phyloP scores from a whole-genome alignment of 2,797 vertebrate species.

The Amniataba percoides region DNA sequence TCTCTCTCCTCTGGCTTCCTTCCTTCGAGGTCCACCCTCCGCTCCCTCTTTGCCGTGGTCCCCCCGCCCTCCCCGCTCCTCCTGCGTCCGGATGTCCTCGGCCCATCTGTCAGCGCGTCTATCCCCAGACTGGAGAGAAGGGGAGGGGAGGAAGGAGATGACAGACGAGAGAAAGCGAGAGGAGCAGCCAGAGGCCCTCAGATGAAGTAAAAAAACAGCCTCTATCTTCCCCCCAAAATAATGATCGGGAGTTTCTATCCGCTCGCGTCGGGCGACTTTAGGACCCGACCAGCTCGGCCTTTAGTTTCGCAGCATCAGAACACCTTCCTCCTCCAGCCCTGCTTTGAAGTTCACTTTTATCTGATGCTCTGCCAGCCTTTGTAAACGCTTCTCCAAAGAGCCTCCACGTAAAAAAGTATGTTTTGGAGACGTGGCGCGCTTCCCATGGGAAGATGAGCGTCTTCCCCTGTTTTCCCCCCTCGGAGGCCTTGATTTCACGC shows the following conservation, averaged over 20 bases:
- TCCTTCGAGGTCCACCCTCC: constrained; percentile 33
- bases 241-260: constrained; percentile 32
- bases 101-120: constrained; percentile 74
- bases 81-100: constrained; percentile 65
- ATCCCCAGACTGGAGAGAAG: constrained; percentile 47
- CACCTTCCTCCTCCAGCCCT: constrained; percentile 4
- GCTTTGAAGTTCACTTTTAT: constrained; percentile 46
- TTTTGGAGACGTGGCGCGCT: constrained; percentile 28
- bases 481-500: constrained; percentile 64
- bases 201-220: constrained; percentile 40
- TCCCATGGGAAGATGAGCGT: constrained; percentile 42
- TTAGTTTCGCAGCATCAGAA: constrained; percentile 7
- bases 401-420: background rate
- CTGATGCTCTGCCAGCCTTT: background rate
- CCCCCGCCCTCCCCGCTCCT: constrained; percentile 41
- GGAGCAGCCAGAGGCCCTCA: constrained; percentile 51
- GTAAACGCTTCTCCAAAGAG: constrained; percentile 23
- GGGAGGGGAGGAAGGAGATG: constrained; percentile 50
- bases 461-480: constrained; percentile 33
- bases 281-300: background rate
- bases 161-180: constrained; percentile 57
- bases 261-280: constrained; percentile 1
- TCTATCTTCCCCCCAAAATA: constrained; percentile 37
- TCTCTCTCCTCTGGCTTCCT: constrained; percentile 39
- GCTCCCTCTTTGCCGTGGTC: constrained; percentile 8